Percentiles rank a stretch among this genome's conserved stretches.
Evolutionary conservation across 2,113 vertebrate genomes (phyloP).

Genomic region (Peromyscus leucopus): DNA sequence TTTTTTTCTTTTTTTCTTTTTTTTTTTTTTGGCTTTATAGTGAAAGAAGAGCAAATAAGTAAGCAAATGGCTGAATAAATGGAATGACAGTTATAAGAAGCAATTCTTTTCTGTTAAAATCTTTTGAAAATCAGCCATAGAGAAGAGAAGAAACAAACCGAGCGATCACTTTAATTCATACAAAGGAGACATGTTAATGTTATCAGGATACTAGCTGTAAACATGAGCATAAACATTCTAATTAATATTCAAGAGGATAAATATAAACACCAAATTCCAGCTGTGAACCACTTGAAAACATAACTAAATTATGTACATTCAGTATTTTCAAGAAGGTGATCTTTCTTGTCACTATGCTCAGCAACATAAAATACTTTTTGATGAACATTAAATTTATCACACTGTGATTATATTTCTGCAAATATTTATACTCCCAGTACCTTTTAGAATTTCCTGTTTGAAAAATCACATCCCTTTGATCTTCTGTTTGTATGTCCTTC

Average conservation of each 20-base stretch:
- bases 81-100: conserved; percentile 15
- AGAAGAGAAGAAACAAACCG: not conserved
- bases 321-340: conserved; percentile 45
- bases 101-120: conserved; percentile 10
- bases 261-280: conserved; percentile 41
- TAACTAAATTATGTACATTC: conserved; percentile 10
- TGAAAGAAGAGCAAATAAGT: not conserved
- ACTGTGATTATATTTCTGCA: conserved; percentile 9
- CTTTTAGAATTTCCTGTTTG: conserved; percentile 41
- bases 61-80: not conserved
- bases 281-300: conserved; percentile 10
- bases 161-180: not conserved
- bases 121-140: conserved; percentile 43
- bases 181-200: not conserved
- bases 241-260: conserved; percentile 42
- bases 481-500: not conserved
- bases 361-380: conserved; percentile 4
- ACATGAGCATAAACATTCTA: conserved; percentile 8
- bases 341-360: not conserved
- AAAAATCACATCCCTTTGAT: conserved; percentile 3
- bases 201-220: conserved; percentile 20
- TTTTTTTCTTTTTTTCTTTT: not conserved
- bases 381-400: conserved; percentile 36
- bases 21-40: conserved; percentile 30
- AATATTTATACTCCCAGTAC: not conserved